Conservation (phyloP, 1,140 invertebrate species). For the Aphelenchoides besseyi region DNA sequence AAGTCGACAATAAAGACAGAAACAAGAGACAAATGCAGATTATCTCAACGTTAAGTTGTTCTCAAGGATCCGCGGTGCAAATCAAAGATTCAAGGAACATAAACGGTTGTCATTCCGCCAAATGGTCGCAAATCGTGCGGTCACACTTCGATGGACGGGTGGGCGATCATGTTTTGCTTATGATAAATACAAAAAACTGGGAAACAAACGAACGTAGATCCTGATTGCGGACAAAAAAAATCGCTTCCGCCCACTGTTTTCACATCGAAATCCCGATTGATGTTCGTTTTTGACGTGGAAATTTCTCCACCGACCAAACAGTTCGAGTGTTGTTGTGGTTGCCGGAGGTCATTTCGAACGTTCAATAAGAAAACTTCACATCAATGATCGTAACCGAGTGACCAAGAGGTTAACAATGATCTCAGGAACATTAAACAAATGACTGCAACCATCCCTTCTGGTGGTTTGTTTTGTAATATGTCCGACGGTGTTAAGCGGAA, state of each 20-base stretch:
- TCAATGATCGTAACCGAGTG: no score
- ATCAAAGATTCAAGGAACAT: not conserved
- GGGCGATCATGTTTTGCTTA: not conserved
- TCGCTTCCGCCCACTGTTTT: not conserved
- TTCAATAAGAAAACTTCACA: no score
- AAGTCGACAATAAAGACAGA: not conserved
- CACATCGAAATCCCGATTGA: not conserved
- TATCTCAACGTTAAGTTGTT: not conserved
- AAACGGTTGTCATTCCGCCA: not conserved
- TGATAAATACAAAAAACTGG: not conserved
- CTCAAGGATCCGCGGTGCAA: not conserved
- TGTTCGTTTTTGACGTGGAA: not conserved
- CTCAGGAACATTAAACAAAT: no score
- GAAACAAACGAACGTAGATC: not conserved
- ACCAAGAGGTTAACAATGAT: no score
- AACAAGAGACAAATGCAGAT: not conserved
- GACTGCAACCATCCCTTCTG: no score
- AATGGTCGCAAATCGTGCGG: not conserved
- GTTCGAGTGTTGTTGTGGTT: no score
- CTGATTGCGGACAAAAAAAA: not conserved
- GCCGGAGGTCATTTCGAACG: no score
- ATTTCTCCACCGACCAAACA: no score
- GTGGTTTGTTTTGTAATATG: no score
- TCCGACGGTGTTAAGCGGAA: not conserved
- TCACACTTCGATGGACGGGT: not conserved